Evolutionary conservation across 2,113 vertebrate genomes (phyloP).

Genomic region (Pseudorhombus dupliciocellatus): DNA sequence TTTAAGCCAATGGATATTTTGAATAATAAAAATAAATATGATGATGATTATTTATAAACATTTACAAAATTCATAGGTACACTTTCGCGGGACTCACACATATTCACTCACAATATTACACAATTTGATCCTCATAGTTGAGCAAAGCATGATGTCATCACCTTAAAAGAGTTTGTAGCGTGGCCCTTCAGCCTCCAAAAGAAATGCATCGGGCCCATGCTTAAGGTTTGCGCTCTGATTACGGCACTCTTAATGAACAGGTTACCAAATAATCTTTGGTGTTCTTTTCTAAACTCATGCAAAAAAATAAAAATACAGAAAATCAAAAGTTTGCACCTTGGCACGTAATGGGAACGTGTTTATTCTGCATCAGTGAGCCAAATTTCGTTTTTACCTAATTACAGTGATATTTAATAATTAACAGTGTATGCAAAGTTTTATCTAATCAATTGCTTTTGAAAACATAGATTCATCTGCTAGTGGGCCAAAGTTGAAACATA

Average conservation of each 20-base stretch:
- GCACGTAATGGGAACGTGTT: not conserved
- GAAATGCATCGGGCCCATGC: too few relatives aligned
- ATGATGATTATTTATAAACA: too few relatives aligned
- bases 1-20: not conserved
- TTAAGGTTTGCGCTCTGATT: not conserved
- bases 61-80: too few relatives aligned
- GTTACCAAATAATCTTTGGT: too few relatives aligned
- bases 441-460: not conserved
- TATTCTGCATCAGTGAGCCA: slow-evolving; percentile 4
- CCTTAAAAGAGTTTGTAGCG: too few relatives aligned
- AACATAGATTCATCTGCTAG: not conserved
- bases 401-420: not conserved
- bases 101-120: too few relatives aligned
- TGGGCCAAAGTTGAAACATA: slow-evolving; percentile 14
- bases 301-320: not conserved
- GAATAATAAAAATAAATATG: not conserved
- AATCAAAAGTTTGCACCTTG: not conserved
- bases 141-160: too few relatives aligned
- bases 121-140: too few relatives aligned
- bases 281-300: too few relatives aligned
- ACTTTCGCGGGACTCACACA: too few relatives aligned
- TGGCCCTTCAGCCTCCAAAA: too few relatives aligned
- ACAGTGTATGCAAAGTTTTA: not conserved
- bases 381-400: not conserved
- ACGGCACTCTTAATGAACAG: not conserved